Evolutionary conservation across 2,113 vertebrate species (phyloP).

Genomic region (Proteles cristata): DNA sequence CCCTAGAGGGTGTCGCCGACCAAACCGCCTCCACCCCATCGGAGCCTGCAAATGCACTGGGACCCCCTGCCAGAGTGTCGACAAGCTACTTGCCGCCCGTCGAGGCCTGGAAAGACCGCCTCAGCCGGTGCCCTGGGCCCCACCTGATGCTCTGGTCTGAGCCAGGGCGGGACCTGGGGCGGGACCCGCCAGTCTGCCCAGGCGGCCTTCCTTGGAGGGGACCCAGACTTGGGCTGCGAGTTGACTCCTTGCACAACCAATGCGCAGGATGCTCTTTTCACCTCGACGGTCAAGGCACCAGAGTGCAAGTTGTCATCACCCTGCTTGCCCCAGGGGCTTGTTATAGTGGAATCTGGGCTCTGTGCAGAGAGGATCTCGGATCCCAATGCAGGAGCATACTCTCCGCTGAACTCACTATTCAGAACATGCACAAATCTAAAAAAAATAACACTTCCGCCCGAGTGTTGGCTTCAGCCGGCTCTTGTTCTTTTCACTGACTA

Average conservation of each 20-base stretch:
- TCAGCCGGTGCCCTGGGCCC: background rate
- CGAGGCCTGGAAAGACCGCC: background rate
- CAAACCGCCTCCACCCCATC: background rate
- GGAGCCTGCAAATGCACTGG: background rate
- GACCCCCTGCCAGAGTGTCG: background rate
- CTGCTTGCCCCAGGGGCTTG: background rate
- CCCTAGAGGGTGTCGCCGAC: background rate
- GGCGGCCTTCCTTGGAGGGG: slow-evolving; percentile 37
- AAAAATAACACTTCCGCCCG: background rate
- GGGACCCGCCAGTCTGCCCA: slow-evolving; percentile 58
- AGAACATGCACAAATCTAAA: background rate
- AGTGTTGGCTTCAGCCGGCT: background rate
- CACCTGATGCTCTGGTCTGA: slow-evolving; percentile 65
- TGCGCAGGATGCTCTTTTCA: slow-evolving; percentile 2
- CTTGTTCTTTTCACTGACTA: background rate
- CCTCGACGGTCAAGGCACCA: background rate
- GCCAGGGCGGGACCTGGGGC: slow-evolving; percentile 40
- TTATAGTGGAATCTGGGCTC: background rate
- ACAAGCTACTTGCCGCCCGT: background rate
- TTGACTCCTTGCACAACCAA: slow-evolving; percentile 49
- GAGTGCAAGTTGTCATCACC: background rate
- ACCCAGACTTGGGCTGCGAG: background rate
- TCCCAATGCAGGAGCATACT: background rate
- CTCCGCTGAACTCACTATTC: background rate
- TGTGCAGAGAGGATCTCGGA: background rate